phyloP scores from a whole-genome alignment of 2,113 vertebrate species.

The Zosterops lateralis region DNA sequence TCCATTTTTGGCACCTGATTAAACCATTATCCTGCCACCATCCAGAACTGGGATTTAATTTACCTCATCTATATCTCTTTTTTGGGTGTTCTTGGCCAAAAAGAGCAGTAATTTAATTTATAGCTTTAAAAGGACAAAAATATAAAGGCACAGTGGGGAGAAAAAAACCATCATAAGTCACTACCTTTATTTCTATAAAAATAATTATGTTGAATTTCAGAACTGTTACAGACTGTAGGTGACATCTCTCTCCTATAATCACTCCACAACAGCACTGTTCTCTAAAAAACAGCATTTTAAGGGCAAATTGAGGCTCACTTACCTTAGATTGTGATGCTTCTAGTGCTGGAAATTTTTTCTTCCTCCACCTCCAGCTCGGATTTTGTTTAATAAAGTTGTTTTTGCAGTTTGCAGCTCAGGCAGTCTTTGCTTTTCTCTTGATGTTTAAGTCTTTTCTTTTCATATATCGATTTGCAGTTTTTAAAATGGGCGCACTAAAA shows the following conservation, averaged over 20 bases:
- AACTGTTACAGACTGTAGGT: not conserved
- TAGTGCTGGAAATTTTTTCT: not conserved
- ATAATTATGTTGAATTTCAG: not conserved
- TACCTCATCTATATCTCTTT: accelerated
- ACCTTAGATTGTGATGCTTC: not conserved
- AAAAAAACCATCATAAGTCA: not conserved
- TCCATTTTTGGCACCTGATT: not conserved
- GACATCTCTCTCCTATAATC: not conserved
- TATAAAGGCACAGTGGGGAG: not conserved
- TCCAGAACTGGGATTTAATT: not conserved
- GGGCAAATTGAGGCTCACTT: not conserved
- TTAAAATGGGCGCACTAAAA: not conserved
- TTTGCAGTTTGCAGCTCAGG: not conserved
- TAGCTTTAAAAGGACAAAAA: not conserved
- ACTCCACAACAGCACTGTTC: not conserved
- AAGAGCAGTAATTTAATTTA: not conserved
- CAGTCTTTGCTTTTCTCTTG: not conserved
- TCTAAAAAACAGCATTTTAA: not conserved
- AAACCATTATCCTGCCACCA: not conserved
- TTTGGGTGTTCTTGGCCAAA: not conserved
- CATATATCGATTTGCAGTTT: not conserved
- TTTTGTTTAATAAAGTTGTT: not conserved
- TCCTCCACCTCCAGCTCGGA: not conserved
- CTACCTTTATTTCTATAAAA: not conserved
- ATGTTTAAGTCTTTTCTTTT: not conserved